Base-by-base conservation (phyloP, 2,888 invertebrate species). In the Callimorpha dominula region DNA sequence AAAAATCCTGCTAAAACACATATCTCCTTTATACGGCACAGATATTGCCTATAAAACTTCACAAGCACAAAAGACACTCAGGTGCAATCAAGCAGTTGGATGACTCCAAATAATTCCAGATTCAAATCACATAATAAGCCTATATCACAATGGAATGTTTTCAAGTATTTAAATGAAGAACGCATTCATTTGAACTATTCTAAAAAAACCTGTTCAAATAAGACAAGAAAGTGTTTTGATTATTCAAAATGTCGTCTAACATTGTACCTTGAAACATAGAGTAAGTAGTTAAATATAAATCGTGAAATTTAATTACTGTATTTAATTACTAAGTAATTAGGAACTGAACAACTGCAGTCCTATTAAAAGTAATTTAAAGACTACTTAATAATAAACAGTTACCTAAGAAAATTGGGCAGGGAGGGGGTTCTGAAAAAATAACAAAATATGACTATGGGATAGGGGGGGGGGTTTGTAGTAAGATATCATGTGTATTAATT, bases 221-320 rank as follows among this genome's bases (percentile, higher is more conserved):
- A 31, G 31, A 60, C 68, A 71, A 76, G 69, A 43, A 31, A 70
- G 67, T 64, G 73, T 49, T 69, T 71, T 69, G 70, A 74, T 57
- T 11, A 57, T 20, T 20, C 57, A 8, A 57, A 57, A 57, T 57
- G 20, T 12, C 57, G 57, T 20, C 20, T 20, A 12, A 57, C 57
- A 57, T 57, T 57, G 20, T 57, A 11, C 54, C n/a, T 57, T 57
- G 20, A 57, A 57, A 54, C n/a, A n/a, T n/a, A n/a, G 20, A 57
- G 4, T 57, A 57, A 57, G 4, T 57, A 57, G 2, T 20, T 4
- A 57, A n/a, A 9, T 54, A n/a, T 57, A 20, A 57, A 57, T 9
- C 12, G 20, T 9, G n/a, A 11, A 8, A 20, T n/a, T 57, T 20
- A 8, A 54, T 0, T 54, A 17, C 1, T 9, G n/a, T 3, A 11